Evolutionary conservation across 1,140 invertebrate genomes (phyloP).

Genomic region (Doryteuthis pealeii): DNA sequence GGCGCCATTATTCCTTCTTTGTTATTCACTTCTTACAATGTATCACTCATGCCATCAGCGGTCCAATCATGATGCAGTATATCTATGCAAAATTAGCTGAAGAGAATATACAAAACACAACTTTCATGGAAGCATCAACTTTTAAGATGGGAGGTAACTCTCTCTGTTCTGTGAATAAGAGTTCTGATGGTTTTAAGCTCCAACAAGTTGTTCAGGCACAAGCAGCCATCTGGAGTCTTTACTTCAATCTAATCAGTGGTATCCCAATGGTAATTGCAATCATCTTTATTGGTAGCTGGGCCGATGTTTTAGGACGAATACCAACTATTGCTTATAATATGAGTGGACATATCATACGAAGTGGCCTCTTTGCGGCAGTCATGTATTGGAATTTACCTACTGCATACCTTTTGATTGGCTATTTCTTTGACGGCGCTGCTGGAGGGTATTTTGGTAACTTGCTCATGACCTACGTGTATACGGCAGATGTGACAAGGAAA

Average conservation of each 20-base stretch:
- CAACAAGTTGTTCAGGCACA: not conserved
- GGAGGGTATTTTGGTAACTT: constrained; percentile 6
- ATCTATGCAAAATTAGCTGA: not conserved
- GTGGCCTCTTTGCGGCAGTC: not conserved
- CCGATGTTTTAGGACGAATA: constrained; percentile 11
- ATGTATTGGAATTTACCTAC: not conserved
- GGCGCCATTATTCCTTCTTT: constrained; percentile 7
- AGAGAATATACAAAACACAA: not conserved
- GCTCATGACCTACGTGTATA: not conserved
- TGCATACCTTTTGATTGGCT: constrained; percentile 1
- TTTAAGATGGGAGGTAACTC: not conserved
- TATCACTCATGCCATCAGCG: not conserved
- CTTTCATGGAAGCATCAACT: not conserved
- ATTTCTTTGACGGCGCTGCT: constrained; percentile 10
- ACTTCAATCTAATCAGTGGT: not conserved
- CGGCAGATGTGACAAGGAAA: constrained; percentile 8
- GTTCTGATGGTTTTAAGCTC: not conserved
- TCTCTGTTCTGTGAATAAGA: not conserved
- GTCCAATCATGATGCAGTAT: not conserved
- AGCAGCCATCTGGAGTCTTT: not conserved
- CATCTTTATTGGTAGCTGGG: constrained; percentile 7
- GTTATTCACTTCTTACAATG: not conserved
- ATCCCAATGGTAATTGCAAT: not conserved
- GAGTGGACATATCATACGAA: not conserved
- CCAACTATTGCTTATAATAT: not conserved